phyloP scores from a whole-genome alignment of 2,113 vertebrate species.

The Onychostoma macrolepis region DNA sequence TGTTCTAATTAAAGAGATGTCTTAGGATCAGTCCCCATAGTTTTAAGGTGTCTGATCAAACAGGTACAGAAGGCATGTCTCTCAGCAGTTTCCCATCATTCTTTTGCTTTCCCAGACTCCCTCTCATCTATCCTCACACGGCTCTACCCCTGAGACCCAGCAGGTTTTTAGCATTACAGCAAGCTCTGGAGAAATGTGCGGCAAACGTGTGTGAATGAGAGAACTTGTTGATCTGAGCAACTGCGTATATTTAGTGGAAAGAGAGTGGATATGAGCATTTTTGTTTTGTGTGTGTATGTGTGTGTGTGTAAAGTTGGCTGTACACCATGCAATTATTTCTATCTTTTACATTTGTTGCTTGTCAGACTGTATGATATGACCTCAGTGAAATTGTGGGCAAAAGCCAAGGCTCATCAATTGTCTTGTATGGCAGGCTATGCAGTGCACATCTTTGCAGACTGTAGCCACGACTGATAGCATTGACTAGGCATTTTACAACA shows the following conservation, averaged over 20 bases:
- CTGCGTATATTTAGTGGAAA: not conserved
- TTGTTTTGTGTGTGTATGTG: not conserved
- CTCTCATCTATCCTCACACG: not conserved
- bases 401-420: constrained; percentile 8
- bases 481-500: not conserved
- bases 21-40: constrained; percentile 36
- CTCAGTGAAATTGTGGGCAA: not conserved
- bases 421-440: not conserved
- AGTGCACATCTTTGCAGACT: not conserved
- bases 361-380: not conserved
- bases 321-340: too few species aligned
- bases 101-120: constrained; percentile 2
- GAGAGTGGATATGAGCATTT: not conserved
- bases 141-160: constrained; percentile 1
- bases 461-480: not conserved
- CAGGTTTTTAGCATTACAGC: constrained; percentile 41
- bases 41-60: constrained; percentile 47
- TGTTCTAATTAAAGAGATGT: constrained; percentile 49
- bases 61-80: not conserved
- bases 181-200: constrained; percentile 17
- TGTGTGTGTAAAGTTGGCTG: constrained; percentile 11
- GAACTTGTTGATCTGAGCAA: constrained; percentile 10
- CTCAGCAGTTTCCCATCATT: not conserved
- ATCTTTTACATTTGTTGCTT: not conserved
- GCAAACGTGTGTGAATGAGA: constrained; percentile 32